Base-by-base conservation (phyloP, 2,888 invertebrate species). In the Paralinhomoeus sp. region DNA sequence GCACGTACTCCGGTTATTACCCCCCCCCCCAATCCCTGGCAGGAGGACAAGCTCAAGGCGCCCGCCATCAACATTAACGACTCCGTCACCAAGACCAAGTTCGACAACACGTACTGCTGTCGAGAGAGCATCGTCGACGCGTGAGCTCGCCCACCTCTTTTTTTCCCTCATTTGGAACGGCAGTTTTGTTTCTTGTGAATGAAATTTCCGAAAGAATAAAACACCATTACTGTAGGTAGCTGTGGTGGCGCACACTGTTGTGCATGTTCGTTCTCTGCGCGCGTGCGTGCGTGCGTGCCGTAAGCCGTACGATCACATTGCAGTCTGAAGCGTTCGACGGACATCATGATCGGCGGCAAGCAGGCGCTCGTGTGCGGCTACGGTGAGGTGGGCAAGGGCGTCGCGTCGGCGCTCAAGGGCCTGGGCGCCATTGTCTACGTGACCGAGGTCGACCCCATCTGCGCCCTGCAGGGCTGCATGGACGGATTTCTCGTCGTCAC, bases 11-110 rank as follows among this genome's bases (percentile, higher is more conserved):
- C 12, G 27, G 5, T 27, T 12, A 9, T 5, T 5, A 27, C 27
- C 5, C 5, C 27, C 12, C 12, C 12, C 12, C 27, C 12, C 12
- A 27, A 5, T 27, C 27, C 12, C 5, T 38, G 20, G 39, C 89
- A 87, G 68, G 81, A 83, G 18, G 80, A 81, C 45, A 87, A 87
- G 67, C 68, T 91, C 47, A 78, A 80, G 33, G 85, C 89, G 22
- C 89, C 91, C 2, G 91, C 91, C 1, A 91, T 91, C 85, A 91
- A 91, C 65, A 89, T 91, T 33, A 91, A 91, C 63, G 91, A 91
- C 64, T 87, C 87, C 3, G 89, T 91, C 37, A 91, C 87, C 2
- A 91, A 91, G 58, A 89, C 87, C 38, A 91, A 89, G 69, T 91
- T 89, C 62, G 91, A 91, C 65, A 91, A 89, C 65, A 71, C 89